phyloP scores from a whole-genome alignment of 2,113 vertebrate species.

The Dromas ardeola region DNA sequence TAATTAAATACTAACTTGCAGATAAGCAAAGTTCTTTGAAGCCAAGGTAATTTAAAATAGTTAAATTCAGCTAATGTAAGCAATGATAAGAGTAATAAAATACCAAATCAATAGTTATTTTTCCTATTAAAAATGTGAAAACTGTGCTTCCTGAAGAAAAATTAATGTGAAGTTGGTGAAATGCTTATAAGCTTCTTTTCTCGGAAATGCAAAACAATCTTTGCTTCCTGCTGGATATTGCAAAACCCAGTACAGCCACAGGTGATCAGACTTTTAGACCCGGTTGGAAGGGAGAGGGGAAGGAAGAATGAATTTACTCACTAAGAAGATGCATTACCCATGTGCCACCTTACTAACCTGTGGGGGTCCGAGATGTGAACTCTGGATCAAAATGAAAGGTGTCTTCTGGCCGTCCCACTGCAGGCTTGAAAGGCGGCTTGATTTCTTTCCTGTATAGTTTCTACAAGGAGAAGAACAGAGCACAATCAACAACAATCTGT shows the following conservation, averaged over 20 bases:
- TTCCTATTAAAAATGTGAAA: not conserved
- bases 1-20: not conserved
- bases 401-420: slow-evolving; percentile 92
- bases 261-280: not conserved
- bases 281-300: not conserved
- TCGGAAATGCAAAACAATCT: not conserved
- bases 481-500: not conserved
- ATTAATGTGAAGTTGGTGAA: not conserved
- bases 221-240: not conserved
- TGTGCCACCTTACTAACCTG: slow-evolving; percentile 72
- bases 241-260: not conserved
- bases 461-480: slow-evolving; percentile 59
- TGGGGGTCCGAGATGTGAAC: slow-evolving; percentile 94
- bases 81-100: not conserved
- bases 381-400: slow-evolving; percentile 98
- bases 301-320: not conserved
- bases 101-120: not conserved
- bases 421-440: slow-evolving; percentile 93
- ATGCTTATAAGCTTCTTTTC: not conserved
- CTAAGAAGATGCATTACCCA: not conserved
- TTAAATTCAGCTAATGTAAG: not conserved
- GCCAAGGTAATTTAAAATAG: not conserved
- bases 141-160: not conserved
- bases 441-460: slow-evolving; percentile 90
- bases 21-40: not conserved